Conservation (phyloP, 2,888 invertebrate genomes). For the Stratiomys singularior region DNA sequence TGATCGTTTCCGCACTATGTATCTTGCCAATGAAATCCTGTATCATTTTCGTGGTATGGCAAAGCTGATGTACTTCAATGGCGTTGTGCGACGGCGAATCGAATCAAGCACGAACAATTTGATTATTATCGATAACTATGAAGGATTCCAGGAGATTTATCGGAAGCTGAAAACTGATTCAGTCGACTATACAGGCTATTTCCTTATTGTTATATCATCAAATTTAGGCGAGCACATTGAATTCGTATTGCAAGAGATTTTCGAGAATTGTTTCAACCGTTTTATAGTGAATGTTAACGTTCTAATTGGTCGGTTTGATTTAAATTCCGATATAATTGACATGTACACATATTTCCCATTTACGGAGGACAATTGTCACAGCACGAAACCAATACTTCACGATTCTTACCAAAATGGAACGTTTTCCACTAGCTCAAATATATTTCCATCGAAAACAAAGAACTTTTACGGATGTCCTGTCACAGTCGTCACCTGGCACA, state of each 20-base stretch:
- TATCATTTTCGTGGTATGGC: background rate
- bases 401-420: slow-evolving; percentile 40
- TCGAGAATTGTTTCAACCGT: slow-evolving; percentile 58
- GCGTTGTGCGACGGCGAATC: background rate
- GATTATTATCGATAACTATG: slow-evolving; percentile 28
- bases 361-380: slow-evolving; percentile 56
- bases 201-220: slow-evolving; percentile 21
- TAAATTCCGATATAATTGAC: background rate
- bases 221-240: background rate
- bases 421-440: slow-evolving; percentile 12
- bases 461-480: slow-evolving; percentile 60
- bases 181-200: slow-evolving; percentile 22
- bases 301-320: slow-evolving; percentile 50
- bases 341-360: slow-evolving; percentile 61
- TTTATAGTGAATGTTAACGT: slow-evolving; percentile 60
- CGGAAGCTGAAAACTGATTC: background rate
- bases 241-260: slow-evolving; percentile 54
- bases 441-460: slow-evolving; percentile 57
- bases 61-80: background rate
- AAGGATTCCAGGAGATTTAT: slow-evolving; percentile 7
- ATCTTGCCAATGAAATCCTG: slow-evolving; percentile 31
- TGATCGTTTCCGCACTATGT: background rate
- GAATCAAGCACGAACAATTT: background rate
- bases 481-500: slow-evolving; percentile 56
- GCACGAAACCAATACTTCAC: slow-evolving; percentile 56